phyloP scores from a whole-genome alignment of 2,888 invertebrate genomes.

The Hanleya hanleyi region DNA sequence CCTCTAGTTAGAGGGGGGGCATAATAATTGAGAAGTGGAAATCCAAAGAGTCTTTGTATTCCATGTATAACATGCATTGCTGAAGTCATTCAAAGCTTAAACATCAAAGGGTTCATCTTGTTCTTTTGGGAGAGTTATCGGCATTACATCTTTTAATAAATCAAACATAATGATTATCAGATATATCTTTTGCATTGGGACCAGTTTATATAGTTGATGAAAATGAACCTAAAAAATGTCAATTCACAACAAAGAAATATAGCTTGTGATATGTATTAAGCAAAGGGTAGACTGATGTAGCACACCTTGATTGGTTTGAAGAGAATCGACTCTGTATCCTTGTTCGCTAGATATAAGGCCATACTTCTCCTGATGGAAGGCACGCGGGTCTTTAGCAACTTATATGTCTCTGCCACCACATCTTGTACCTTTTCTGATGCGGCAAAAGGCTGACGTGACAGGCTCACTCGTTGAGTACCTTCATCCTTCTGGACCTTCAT shows the following conservation, averaged over 20 bases:
- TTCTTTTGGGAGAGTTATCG: no score
- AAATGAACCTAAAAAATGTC: not conserved
- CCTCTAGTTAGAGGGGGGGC: no score
- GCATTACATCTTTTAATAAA: no score
- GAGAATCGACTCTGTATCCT: constrained; percentile 97
- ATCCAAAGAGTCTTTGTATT: no score
- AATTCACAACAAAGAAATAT: not conserved
- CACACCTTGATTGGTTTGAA: constrained; percentile 92
- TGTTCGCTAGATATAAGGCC: constrained; percentile 95
- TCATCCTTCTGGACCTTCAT: constrained; percentile 68
- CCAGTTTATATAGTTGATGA: not conserved
- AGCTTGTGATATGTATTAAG: not conserved
- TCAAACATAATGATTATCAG: no score
- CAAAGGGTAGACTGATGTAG: no score
- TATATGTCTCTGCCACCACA: constrained; percentile 84
- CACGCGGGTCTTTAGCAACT: constrained; percentile 85
- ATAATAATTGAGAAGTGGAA: no score
- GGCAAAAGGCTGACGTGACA: constrained; percentile 79
- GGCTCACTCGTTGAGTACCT: constrained; percentile 54
- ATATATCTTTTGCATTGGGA: no score
- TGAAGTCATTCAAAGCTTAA: no score
- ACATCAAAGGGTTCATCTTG: no score
- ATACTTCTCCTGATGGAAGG: constrained; percentile 89
- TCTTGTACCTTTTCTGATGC: constrained; percentile 83
- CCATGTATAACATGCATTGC: no score